A percentile compares a stretch with the other conserved stretches of the same genome.
Conservation (phyloP, 2,797 vertebrate species). For the Sebastes matsubarae region DNA sequence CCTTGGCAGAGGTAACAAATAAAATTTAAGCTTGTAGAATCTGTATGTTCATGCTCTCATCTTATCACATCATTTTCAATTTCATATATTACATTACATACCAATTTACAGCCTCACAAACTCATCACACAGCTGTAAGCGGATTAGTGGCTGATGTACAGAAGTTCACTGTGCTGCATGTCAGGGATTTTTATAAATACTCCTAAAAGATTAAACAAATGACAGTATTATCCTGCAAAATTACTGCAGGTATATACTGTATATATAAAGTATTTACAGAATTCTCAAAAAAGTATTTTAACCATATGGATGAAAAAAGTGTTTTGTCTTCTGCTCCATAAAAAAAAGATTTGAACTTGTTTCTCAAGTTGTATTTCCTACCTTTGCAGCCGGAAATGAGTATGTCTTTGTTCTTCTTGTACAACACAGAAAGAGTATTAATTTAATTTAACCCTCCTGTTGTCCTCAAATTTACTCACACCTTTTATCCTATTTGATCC, state of each 20-base stretch:
- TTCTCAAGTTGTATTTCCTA: neutral
- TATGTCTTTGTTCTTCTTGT: neutral
- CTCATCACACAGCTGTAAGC: neutral
- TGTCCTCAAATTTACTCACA: no score
- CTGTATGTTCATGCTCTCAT: neutral
- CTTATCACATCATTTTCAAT: neutral
- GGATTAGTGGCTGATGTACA: neutral
- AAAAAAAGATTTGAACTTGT: neutral
- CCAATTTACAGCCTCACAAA: constrained; percentile 6
- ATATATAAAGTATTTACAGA: neutral
- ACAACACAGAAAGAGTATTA: neutral
- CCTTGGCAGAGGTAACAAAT: neutral
- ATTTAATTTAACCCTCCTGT: neutral
- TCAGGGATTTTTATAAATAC: neutral
- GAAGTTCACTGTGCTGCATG: neutral
- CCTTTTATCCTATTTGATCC: no score
- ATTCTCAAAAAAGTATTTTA: neutral
- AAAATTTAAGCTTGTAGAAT: neutral
- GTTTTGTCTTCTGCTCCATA: neutral
- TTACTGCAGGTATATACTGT: neutral
- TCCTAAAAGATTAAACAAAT: neutral
- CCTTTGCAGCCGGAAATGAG: neutral
- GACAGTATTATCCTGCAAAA: neutral
- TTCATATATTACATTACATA: neutral
- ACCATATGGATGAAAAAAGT: neutral